These are phyloP conservation scores for Pseudomyrmex sp. DNA, from an alignment of 1,140 invertebrate species.

Conservation along the genomic window DNA sequence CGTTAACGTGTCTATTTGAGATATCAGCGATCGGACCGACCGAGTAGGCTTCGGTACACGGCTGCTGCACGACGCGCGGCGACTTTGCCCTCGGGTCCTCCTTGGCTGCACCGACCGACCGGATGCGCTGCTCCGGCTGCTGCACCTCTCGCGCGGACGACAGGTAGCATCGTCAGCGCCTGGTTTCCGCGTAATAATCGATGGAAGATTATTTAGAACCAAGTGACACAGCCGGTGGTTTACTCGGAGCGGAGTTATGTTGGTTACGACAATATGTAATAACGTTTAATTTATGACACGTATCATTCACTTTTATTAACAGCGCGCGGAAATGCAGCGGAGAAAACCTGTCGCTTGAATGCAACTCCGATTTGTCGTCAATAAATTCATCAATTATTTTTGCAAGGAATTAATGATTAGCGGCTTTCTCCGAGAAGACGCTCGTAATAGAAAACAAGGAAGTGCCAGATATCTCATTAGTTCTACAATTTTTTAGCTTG, in stretches of 20 bases:
- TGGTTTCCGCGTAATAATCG: slow-evolving; percentile 21
- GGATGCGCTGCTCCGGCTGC: slow-evolving; percentile 36
- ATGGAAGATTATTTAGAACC: not conserved
- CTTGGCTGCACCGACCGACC: slow-evolving; percentile 34
- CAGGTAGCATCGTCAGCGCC: slow-evolving; percentile 42
- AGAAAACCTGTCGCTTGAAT: slow-evolving; percentile 36
- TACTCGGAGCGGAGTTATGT: not conserved
- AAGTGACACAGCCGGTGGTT: not conserved
- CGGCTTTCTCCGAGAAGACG: slow-evolving; percentile 43
- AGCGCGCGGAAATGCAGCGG: not conserved
- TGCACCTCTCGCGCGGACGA: slow-evolving; percentile 26
- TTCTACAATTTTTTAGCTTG: slow-evolving; percentile 23
- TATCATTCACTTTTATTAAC: slow-evolving; percentile 29
- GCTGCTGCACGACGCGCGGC: slow-evolving; percentile 71
- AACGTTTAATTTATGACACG: slow-evolving; percentile 16
- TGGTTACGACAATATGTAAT: not conserved
- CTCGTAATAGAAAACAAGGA: slow-evolving; percentile 17
- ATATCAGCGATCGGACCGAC: slow-evolving; percentile 76
- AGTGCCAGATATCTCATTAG: slow-evolving; percentile 39
- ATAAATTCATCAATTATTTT: slow-evolving; percentile 56
- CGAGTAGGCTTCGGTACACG: slow-evolving; percentile 67
- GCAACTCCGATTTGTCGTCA: not conserved
- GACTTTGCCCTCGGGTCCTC: slow-evolving; percentile 63
- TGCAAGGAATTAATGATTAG: slow-evolving; percentile 33
- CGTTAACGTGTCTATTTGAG: slow-evolving; percentile 79